Evolutionary conservation across 1,140 invertebrate species (phyloP), one percentile per base, ranked within the genome.

Genomic region (Wasmannia auropunctata): DNA sequence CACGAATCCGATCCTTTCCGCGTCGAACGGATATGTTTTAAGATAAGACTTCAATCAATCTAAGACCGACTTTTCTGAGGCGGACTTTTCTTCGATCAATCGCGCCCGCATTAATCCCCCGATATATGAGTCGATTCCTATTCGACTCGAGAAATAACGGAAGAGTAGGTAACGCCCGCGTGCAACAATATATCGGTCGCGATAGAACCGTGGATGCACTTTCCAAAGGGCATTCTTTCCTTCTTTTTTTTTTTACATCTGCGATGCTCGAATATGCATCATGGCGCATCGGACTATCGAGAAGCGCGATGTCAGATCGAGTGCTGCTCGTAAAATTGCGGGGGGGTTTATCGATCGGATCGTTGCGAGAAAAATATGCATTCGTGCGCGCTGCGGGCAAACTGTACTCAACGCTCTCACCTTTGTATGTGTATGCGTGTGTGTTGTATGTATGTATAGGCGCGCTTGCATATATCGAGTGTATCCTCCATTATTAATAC

Each of bases 401-500:
- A 85, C 79, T 89, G 88, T 80, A 80, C 69, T 80, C 79, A 67
- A 75, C 79, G 46, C 31, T 86, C 46, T 62, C 43, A 49, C 34
- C 25, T 22, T 80, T 62, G 49, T n/a, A 14, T 14, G 25, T 28
- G 70, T 37, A 16, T n/a, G 51, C 4, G 2, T 6, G 22, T 16
- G 19, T 19, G 54, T n/a, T 16, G 49, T 14, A 16, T 5, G 37
- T 43, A 7, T 16, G 11, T 28, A 31, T n/a, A n/a, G n/a, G n/a
- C 11, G 65, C 31, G 43, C 63, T 63, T 65, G 69, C 56, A 75
- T n/a, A n/a, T n/a, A n/a, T 83, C 4, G 86, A 83, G 65, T 69
- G 70, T 83, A 72, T 83, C 51, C 69, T 83, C 63, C 43, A 90
- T 90, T 90, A 90, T 90, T 91, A 91, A 91, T 91, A 91, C 83